Conservation (phyloP, 2,113 vertebrate species). For the Egretta garzetta region DNA sequence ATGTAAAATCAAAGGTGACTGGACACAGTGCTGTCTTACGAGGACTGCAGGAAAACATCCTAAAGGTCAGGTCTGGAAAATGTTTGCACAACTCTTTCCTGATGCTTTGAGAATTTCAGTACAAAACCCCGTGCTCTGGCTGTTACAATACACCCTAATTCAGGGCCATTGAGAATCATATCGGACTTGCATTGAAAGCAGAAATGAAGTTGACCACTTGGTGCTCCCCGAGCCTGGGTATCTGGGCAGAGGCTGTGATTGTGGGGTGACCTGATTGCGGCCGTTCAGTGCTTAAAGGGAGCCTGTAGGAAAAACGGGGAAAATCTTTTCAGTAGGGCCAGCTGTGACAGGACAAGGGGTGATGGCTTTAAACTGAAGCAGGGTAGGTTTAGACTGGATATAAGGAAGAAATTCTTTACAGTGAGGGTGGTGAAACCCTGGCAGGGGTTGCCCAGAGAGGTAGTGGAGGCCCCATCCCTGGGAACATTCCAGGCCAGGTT, state of each 20-base stretch:
- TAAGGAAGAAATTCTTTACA: too few relatives aligned
- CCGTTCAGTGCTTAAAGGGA: too few relatives aligned
- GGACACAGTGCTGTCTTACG: rapidly evolving
- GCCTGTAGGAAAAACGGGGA: too few relatives aligned
- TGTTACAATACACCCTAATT: neutral
- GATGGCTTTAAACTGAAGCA: too few relatives aligned
- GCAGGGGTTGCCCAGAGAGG: too few relatives aligned
- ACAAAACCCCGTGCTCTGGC: neutral
- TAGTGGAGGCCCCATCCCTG: too few relatives aligned
- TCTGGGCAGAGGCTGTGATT: neutral
- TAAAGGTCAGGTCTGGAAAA: neutral
- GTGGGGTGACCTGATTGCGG: too few relatives aligned
- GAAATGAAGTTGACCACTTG: neutral
- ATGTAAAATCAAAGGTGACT: neutral
- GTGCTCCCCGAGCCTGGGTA: neutral
- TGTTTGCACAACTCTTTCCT: neutral
- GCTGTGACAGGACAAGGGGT: too few relatives aligned
- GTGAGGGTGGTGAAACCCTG: too few relatives aligned
- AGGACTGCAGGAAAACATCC: neutral
- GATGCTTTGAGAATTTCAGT: neutral
- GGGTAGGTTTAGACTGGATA: too few relatives aligned
- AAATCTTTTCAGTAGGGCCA: too few relatives aligned
- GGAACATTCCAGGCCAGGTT: too few relatives aligned
- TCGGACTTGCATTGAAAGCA: neutral
- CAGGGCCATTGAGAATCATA: neutral